A percentile compares a stretch with the other conserved stretches of the same genome.
These are phyloP conservation scores for Poecile montanus DNA, from an alignment of 2,797 vertebrate genomes.

Conservation along the genomic window DNA sequence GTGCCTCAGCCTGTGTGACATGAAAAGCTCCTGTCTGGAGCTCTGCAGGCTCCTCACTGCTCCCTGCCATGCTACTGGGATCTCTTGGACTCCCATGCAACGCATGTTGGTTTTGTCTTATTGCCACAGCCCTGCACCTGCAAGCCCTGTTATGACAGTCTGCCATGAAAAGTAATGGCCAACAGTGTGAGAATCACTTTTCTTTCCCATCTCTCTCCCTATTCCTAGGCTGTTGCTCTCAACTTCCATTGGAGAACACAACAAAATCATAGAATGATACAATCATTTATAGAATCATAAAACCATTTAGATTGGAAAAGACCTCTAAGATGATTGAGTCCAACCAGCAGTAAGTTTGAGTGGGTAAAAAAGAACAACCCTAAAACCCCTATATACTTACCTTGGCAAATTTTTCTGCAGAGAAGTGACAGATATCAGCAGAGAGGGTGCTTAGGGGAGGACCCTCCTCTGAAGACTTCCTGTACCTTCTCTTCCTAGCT, in stretches of 20 bases:
- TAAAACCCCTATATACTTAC: neutral
- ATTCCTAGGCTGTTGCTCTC: neutral
- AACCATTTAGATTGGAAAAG: neutral
- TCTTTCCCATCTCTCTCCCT: neutral
- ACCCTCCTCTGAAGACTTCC: neutral
- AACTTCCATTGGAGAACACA: neutral
- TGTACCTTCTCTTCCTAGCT: neutral
- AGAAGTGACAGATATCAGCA: neutral
- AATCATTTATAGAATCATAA: neutral
- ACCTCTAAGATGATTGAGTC: neutral
- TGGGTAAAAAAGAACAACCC: rapidly evolving
- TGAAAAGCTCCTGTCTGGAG: neutral
- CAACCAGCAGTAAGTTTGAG: neutral
- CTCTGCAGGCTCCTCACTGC: neutral
- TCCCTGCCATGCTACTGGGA: neutral
- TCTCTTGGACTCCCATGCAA: neutral
- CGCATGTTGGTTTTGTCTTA: neutral
- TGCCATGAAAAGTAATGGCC: neutral
- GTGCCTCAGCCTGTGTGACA: neutral
- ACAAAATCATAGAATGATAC: neutral
- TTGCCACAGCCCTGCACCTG: neutral
- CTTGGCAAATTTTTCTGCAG: neutral
- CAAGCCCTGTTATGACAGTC: neutral
- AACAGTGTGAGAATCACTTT: neutral
- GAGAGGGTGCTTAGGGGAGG: neutral